Evolutionary conservation across 2,113 vertebrate genomes (phyloP), one percentile per base, ranked within the genome.

Genomic region (Cebidichthys violaceus): DNA sequence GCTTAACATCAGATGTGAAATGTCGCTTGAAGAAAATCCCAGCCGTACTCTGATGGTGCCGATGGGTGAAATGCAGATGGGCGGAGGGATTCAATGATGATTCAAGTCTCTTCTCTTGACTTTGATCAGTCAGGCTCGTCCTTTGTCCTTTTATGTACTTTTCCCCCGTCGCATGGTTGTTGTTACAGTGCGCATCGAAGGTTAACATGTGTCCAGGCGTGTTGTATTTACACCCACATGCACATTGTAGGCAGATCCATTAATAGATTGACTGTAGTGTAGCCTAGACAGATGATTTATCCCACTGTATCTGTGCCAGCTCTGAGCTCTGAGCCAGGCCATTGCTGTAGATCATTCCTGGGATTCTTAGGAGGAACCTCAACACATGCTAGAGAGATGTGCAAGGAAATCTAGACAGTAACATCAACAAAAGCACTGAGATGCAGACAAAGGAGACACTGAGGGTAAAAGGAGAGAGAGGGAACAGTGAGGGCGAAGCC

Each of bases 221-320:
- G 17, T 33, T 71, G 66, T 79, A 79, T 84, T 82, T 62, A 82
- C 57, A 47, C 31, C 66, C 64, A 85, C 75, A 59, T 70, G 54
- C 47, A n/a, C 66, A 11, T 5, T 61, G 57, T 67, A 80, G 29
- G 29, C 66, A 52, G 69, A 47, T 65, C 67, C 50, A 62, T 70
- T 80, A 86, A 84, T 50, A 31, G 55, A 72, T 69, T 11, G 11
- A 77, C 68, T 87, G 64, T 54, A 66, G 59, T 77, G 73, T 41
- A 66, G 81, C 69, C 67, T 55, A 82, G 81, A 90, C 75, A 15
- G 54, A 82, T 57, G 71, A 90, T 89, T 83, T 88, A 89, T 87
- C 6, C 52, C 68, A 41, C 17, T 33, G 57, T 59, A 77, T 79
- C 60, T 70, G 68, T 69, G 65, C 85, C 84, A 87, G 73, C 39